Conservation (phyloP, 2,113 vertebrate genomes). For the Cheirogaleus medius region DNA sequence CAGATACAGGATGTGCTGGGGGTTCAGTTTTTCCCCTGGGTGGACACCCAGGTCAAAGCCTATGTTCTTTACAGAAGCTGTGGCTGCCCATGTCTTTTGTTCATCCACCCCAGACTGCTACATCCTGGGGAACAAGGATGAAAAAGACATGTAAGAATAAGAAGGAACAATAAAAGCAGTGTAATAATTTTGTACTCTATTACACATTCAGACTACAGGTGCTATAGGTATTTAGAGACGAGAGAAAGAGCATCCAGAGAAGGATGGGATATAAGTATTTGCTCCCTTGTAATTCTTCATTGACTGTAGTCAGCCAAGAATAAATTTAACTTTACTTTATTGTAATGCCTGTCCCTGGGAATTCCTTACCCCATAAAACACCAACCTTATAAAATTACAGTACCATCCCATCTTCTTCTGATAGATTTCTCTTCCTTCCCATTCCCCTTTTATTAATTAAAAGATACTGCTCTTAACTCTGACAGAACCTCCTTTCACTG, state of each 20-base stretch:
- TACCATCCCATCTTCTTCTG: not conserved
- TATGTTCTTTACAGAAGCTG: not conserved
- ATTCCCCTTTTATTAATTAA: conserved; percentile 65
- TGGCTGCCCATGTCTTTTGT: not conserved
- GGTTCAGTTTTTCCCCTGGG: not conserved
- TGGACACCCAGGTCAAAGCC: not conserved
- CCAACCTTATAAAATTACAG: conserved; percentile 47
- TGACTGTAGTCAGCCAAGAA: conserved; percentile 8
- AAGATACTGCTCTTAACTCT: not conserved
- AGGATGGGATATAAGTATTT: not conserved
- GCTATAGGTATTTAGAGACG: not conserved
- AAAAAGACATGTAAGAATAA: conserved; percentile 17
- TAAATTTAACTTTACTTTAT: conserved; percentile 53
- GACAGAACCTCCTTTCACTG: not conserved
- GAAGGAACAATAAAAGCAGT: not conserved
- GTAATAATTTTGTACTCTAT: conserved; percentile 10
- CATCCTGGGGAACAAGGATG: not conserved
- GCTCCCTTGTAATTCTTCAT: not conserved
- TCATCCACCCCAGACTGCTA: not conserved
- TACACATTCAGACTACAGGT: not conserved
- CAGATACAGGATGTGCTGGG: not conserved
- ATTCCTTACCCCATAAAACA: conserved; percentile 63
- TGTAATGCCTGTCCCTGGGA: conserved; percentile 44
- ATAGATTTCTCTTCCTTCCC: conserved; percentile 7
- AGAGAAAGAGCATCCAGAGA: not conserved